Evolutionary conservation across 2,797 vertebrate species (phyloP).

Genomic region (Rhinoraja longicauda): DNA sequence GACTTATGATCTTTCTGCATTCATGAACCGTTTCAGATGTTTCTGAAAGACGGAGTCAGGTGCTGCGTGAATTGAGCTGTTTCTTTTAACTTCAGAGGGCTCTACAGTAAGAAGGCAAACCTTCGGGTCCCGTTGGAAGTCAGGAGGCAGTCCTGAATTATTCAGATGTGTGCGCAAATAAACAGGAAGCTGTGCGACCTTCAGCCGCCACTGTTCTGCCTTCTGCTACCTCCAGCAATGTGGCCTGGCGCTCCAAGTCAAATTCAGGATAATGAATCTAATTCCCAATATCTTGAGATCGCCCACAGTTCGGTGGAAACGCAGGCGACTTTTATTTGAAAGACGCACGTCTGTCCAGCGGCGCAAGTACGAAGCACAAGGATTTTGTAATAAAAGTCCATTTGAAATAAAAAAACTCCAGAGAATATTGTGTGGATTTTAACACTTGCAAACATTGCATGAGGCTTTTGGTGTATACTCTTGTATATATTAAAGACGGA

Average conservation of each 20-base stretch:
- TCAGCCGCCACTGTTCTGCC: not conserved
- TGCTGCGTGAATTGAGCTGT: not conserved
- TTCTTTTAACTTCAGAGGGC: not conserved
- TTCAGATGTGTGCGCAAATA: not conserved
- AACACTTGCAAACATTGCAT: not conserved
- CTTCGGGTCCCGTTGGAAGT: not conserved
- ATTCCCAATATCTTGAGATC: not conserved
- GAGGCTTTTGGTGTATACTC: not conserved
- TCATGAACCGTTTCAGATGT: not conserved
- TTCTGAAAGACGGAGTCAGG: not conserved
- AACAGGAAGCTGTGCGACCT: not conserved
- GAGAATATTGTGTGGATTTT: not conserved
- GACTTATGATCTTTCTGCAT: too few relatives aligned
- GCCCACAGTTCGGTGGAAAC: not conserved
- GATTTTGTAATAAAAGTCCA: not conserved
- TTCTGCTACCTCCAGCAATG: not conserved
- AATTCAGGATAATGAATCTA: not conserved
- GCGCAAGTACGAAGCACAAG: not conserved
- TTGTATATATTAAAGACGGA: conserved; percentile 29
- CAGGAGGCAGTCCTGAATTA: not conserved
- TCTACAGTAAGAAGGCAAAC: not conserved
- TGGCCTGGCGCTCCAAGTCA: not conserved
- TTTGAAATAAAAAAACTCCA: not conserved
- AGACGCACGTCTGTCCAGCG: not conserved
- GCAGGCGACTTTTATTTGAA: not conserved